phyloP scores from a whole-genome alignment of 2,797 vertebrate species.

The Antrozous pallidus region DNA sequence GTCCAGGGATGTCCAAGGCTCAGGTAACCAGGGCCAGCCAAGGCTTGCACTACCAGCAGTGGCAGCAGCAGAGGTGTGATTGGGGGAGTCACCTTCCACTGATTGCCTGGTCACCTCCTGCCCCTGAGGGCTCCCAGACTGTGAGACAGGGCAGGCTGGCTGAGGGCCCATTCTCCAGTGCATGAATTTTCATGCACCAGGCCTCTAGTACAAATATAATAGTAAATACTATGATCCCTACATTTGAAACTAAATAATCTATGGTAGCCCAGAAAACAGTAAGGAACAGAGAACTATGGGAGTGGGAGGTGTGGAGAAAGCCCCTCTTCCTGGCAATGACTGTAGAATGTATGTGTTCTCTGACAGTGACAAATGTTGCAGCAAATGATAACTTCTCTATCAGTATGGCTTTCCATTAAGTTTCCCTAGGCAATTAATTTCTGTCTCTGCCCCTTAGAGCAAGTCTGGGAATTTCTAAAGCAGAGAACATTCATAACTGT shows the following conservation, averaged over 20 bases:
- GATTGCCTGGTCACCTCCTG: too few species aligned
- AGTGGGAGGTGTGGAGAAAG: fast-evolving
- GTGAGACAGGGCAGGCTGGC: too few species aligned
- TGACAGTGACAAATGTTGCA: slow-evolving; percentile 14
- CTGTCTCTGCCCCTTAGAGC: background rate
- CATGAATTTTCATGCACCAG: too few species aligned
- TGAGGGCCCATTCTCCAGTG: too few species aligned
- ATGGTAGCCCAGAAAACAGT: background rate
- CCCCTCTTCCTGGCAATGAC: background rate
- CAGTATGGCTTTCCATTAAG: slow-evolving; percentile 27
- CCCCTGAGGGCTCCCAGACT: too few species aligned
- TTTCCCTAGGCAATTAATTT: slow-evolving; percentile 53
- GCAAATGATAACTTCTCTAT: slow-evolving; percentile 20
- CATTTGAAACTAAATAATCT: background rate
- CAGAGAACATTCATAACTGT: background rate
- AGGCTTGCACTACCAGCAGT: too few species aligned
- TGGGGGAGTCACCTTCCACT: too few species aligned
- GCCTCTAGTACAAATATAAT: background rate
- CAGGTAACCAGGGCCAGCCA: too few species aligned
- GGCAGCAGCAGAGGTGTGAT: too few species aligned
- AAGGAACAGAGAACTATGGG: background rate
- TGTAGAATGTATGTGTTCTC: background rate
- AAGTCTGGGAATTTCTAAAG: background rate
- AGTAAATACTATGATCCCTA: background rate
- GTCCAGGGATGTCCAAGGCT: too few species aligned